Conservation (phyloP, 2,797 vertebrate species). For the Acanthurus lineatus region DNA sequence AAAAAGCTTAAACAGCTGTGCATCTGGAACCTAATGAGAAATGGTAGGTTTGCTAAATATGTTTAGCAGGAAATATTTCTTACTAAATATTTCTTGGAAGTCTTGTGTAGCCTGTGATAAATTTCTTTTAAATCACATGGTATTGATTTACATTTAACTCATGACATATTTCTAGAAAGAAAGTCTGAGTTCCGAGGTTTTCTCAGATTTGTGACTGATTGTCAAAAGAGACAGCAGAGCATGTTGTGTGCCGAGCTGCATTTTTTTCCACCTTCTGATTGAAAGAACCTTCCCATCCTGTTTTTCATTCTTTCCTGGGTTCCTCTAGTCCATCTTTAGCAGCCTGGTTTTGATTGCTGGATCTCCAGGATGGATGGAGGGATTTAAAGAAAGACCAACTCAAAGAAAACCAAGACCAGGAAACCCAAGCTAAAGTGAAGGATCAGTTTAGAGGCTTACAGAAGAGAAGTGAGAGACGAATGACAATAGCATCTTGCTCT, state of each 20-base stretch:
- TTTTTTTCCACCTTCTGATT: slow-evolving; percentile 31
- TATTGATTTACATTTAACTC: slow-evolving; percentile 34
- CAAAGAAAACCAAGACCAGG: slow-evolving; percentile 52
- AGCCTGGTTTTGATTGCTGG: slow-evolving; percentile 38
- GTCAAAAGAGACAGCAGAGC: slow-evolving; percentile 15
- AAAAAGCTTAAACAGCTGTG: slow-evolving; percentile 57
- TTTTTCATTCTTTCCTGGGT: slow-evolving; percentile 2
- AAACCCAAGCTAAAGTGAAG: slow-evolving; percentile 36
- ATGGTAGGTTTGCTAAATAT: slow-evolving; percentile 55
- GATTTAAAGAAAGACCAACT: slow-evolving; percentile 65
- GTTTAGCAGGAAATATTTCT: slow-evolving; percentile 58
- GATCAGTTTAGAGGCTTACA: slow-evolving; percentile 55
- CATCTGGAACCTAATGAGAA: slow-evolving; percentile 64
- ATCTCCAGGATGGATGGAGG: slow-evolving; percentile 50
- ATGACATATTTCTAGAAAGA: slow-evolving; percentile 5
- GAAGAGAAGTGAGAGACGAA: slow-evolving; percentile 40
- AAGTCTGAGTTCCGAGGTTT: background rate
- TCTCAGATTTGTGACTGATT: slow-evolving; percentile 2
- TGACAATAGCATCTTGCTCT: slow-evolving; percentile 18
- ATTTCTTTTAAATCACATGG: slow-evolving; percentile 27
- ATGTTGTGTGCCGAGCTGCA: slow-evolving; percentile 32
- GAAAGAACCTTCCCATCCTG: slow-evolving; percentile 10
- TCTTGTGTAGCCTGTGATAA: slow-evolving; percentile 31
- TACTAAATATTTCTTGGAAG: slow-evolving; percentile 40
- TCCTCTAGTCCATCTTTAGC: slow-evolving; percentile 37